Conservation (phyloP, 2,888 invertebrate species). For the Drosophila multiciliata region DNA sequence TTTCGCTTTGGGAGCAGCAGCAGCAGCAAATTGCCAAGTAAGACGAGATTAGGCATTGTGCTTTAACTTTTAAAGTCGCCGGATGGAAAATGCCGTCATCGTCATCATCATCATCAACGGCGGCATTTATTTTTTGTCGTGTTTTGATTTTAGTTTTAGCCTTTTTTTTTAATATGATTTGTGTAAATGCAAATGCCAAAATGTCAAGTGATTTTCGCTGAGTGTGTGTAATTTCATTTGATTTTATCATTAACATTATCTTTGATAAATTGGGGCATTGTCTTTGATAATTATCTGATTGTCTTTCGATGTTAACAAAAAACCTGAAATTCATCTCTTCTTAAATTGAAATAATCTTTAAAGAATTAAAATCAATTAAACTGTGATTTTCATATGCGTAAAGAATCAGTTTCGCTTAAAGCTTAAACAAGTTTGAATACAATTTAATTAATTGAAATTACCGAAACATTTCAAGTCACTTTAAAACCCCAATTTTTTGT, state of each 20-base stretch:
- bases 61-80: slow-evolving; percentile 39
- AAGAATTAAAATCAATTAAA: neutral
- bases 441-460: slow-evolving; percentile 1
- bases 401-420: neutral
- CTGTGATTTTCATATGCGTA: neutral
- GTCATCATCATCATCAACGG: slow-evolving; percentile 26
- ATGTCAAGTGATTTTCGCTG: slow-evolving; percentile 67
- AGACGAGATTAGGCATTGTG: slow-evolving; percentile 44
- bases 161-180: slow-evolving; percentile 62
- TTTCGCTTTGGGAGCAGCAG: slow-evolving; percentile 57
- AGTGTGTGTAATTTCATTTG: slow-evolving; percentile 58
- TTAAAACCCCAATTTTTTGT: neutral
- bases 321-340: neutral
- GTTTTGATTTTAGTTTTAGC: slow-evolving; percentile 43
- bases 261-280: slow-evolving; percentile 1
- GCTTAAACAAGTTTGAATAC: neutral
- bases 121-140: slow-evolving; percentile 32
- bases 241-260: slow-evolving; percentile 37
- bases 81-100: slow-evolving; percentile 53
- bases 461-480: neutral
- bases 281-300: slow-evolving; percentile 27
- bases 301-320: slow-evolving; percentile 5
- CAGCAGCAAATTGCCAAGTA: slow-evolving; percentile 52
- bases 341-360: neutral
- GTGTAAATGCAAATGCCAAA: slow-evolving; percentile 74